These are phyloP conservation scores for Patiria pectinifera DNA, from an alignment of 53 echinoderm and acorn worm species.

Conservation along the genomic window DNA sequence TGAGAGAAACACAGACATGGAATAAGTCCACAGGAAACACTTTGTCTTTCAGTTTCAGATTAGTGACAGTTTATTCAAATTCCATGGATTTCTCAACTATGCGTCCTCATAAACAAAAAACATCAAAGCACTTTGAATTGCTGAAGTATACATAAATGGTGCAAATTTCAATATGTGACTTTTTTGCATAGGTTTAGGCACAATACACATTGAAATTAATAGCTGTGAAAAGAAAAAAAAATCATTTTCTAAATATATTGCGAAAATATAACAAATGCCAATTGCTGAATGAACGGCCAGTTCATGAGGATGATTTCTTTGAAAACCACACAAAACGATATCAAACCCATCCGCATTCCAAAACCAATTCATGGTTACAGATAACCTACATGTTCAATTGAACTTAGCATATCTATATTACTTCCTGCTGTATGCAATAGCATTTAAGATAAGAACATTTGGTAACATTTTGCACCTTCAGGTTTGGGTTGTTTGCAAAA, in stretches of 20 bases:
- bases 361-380: neutral
- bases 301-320: too few species aligned
- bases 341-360: neutral
- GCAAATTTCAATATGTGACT: neutral
- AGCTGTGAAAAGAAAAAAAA: neutral
- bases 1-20: neutral
- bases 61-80: slow-evolving; percentile 19
- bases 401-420: too few species aligned
- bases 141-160: neutral
- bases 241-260: neutral
- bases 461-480: too few species aligned
- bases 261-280: neutral
- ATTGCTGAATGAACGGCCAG: too few species aligned
- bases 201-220: neutral
- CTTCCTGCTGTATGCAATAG: too few species aligned
- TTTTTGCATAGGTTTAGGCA: neutral
- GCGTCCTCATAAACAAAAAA: neutral
- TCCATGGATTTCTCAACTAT: neutral
- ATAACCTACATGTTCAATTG: too few species aligned
- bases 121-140: neutral
- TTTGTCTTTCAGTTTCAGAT: neutral
- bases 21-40: neutral
- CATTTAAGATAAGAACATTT: too few species aligned
- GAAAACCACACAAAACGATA: too few species aligned
- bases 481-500: too few species aligned